These are phyloP conservation scores for Harpagifer antarcticus DNA, from an alignment of 2,797 vertebrate species.

Conservation along the genomic window DNA sequence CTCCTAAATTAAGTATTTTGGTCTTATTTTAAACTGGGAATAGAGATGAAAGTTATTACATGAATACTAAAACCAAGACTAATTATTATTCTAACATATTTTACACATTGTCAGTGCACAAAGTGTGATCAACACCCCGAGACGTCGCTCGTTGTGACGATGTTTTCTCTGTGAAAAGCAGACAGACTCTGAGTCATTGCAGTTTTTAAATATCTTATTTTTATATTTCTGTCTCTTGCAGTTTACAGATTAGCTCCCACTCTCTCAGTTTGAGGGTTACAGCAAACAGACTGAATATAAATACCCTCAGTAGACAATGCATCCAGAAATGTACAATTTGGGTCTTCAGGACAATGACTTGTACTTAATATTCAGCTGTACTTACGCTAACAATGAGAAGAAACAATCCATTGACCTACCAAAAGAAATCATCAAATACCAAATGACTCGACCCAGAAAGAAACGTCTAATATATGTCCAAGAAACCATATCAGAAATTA, in stretches of 20 bases:
- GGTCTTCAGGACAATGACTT: no score
- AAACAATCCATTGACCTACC: neutral
- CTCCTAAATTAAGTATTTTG: no score
- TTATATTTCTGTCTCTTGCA: constrained; percentile 27
- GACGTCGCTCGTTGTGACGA: neutral
- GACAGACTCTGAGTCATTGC: constrained; percentile 41
- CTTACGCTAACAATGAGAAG: neutral
- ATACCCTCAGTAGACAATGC: neutral
- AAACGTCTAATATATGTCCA: neutral
- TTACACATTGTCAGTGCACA: neutral
- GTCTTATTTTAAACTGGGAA: no score
- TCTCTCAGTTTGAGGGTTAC: constrained; percentile 50
- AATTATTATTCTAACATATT: neutral
- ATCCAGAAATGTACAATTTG: neutral
- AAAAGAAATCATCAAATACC: neutral
- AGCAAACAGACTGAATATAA: neutral
- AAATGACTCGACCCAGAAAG: neutral
- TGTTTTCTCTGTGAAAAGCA: constrained; percentile 16
- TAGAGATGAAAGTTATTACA: no score
- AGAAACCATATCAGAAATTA: neutral
- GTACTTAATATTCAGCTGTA: no score
- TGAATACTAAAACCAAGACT: no score
- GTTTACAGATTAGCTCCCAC: constrained; percentile 59
- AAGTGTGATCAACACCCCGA: neutral
- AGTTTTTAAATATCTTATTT: constrained; percentile 12